Conservation (phyloP, 2,113 vertebrate species). For the Bos taurus region ARS-UCD2.0 NC_037344.1:56855501-56856000, state of each 20-base stretch:
- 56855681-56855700: background rate
- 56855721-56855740: background rate
- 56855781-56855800: background rate
- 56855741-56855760: background rate
- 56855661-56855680: background rate
- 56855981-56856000: slow-evolving; percentile 58
- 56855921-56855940: background rate
- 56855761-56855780: background rate
- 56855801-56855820: background rate
- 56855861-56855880: background rate
- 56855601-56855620: background rate
- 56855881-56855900: slow-evolving; percentile 32
- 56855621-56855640: background rate
- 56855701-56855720: background rate
- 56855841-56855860: slow-evolving; percentile 39
- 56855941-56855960: slow-evolving; percentile 55
- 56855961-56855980: slow-evolving; percentile 51
- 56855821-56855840: background rate
- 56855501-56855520: accelerated
- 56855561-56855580: background rate
- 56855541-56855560: background rate
- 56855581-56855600: background rate
- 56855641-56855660: background rate
- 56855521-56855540: background rate
- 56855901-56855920: slow-evolving; percentile 24